phyloP scores from a whole-genome alignment of 2,888 invertebrate genomes.

The Hylaea fasciaria region DNA sequence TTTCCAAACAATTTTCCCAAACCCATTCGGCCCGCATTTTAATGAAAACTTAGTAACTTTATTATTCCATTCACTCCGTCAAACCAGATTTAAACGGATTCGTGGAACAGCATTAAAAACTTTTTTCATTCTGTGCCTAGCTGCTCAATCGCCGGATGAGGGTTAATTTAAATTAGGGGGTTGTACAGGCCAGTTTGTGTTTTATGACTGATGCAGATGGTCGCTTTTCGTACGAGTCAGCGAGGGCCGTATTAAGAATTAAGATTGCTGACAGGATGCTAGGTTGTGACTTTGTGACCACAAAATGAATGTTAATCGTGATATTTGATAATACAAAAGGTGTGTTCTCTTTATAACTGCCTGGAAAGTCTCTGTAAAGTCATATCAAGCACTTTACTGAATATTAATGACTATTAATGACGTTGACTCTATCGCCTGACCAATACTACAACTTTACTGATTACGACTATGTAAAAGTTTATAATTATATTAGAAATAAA shows the following conservation, averaged over 20 bases:
- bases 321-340: too few species aligned
- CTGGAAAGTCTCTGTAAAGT: too few species aligned
- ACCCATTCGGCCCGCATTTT: conserved; percentile 29
- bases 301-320: too few species aligned
- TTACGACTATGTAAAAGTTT: too few species aligned
- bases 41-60: conserved; percentile 33
- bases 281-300: too few species aligned
- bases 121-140: conserved; percentile 31
- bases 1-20: conserved; percentile 29
- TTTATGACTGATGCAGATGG: conserved; percentile 20
- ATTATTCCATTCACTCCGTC: conserved; percentile 24
- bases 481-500: too few species aligned
- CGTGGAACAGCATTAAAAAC: conserved; percentile 25
- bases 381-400: too few species aligned
- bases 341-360: too few species aligned
- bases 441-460: too few species aligned
- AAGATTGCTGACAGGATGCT: too few species aligned
- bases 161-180: conserved; percentile 23
- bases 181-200: conserved; percentile 14
- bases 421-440: too few species aligned
- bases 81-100: conserved; percentile 24
- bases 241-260: neutral
- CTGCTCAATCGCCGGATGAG: conserved; percentile 13
- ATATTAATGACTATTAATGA: too few species aligned
- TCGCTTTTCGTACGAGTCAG: neutral